A percentile compares a stretch with the other conserved stretches of the same genome.
These are phyloP conservation scores for Periparus ater DNA, from an alignment of 2,797 vertebrate species.

Conservation along the genomic window DNA sequence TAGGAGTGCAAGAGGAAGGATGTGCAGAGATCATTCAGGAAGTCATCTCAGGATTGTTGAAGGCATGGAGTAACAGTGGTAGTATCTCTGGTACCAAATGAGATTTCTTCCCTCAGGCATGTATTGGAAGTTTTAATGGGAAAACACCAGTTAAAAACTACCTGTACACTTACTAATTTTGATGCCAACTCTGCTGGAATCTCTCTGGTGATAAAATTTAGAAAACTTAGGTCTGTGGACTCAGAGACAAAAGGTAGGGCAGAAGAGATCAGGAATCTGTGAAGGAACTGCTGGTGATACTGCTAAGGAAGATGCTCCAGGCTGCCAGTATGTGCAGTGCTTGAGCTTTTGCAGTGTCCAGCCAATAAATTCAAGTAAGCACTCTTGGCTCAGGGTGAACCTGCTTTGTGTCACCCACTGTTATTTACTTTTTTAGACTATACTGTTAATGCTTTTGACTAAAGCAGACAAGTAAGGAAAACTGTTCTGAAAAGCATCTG, in stretches of 20 bases:
- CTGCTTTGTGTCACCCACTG: background rate
- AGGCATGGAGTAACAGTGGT: background rate
- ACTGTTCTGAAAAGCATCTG: background rate
- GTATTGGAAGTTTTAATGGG: background rate
- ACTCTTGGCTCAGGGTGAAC: background rate
- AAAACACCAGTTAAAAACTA: background rate
- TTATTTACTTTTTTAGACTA: constrained; percentile 22
- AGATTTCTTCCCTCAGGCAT: background rate
- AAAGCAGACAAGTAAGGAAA: background rate
- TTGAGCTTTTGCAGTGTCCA: background rate
- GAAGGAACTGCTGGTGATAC: background rate
- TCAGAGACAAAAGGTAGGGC: background rate
- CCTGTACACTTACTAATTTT: background rate
- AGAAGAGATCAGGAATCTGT: background rate
- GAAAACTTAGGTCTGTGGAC: background rate
- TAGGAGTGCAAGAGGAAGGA: background rate
- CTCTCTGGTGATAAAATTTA: background rate
- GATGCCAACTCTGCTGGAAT: background rate
- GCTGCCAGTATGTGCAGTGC: background rate
- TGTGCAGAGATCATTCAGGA: background rate
- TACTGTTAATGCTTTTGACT: background rate
- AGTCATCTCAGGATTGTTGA: background rate
- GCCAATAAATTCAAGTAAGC: background rate
- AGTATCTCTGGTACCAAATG: background rate
- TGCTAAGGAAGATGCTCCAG: background rate